phyloP scores from a whole-genome alignment of 2,113 vertebrate genomes.

The Salvelinus sp. region DNA sequence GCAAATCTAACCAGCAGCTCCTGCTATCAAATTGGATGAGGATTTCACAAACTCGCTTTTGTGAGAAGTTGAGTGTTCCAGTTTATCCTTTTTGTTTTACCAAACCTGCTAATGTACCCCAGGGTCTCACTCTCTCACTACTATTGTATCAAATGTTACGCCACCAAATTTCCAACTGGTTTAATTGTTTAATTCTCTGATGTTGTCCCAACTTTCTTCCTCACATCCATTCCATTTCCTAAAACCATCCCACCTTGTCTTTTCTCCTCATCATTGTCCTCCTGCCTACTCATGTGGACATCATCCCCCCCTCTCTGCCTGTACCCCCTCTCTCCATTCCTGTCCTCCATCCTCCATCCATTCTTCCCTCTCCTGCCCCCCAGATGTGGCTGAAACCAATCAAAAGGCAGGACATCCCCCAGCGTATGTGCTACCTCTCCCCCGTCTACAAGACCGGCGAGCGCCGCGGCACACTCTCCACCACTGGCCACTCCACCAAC shows the following conservation, averaged over 20 bases:
- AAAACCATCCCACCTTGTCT: not conserved
- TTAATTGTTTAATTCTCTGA: constrained; percentile 9
- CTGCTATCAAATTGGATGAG: constrained; percentile 27
- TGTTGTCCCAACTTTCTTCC: not conserved
- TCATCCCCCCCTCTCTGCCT: too few relatives aligned
- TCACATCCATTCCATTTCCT: not conserved
- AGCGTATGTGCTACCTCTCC: constrained; percentile 75
- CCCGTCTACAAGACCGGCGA: constrained; percentile 89
- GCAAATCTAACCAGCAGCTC: constrained; percentile 54
- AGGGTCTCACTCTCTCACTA: constrained; percentile 22
- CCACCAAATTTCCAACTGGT: constrained; percentile 46
- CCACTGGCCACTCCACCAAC: constrained; percentile 88
- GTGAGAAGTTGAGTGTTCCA: constrained; percentile 42
- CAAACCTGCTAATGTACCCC: constrained; percentile 38
- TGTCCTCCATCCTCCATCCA: not conserved
- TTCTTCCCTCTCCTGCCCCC: not conserved
- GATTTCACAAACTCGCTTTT: constrained; percentile 34
- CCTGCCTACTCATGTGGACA: not conserved
- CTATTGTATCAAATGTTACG: constrained; percentile 38
- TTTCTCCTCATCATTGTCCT: not conserved
- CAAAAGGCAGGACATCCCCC: constrained; percentile 74
- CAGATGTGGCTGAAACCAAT: constrained; percentile 89
- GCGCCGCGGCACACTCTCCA: constrained; percentile 83
- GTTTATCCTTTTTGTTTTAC: constrained; percentile 61
- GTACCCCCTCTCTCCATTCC: not conserved